Base-by-base conservation (phyloP, 1,140 invertebrate species). In the Colletes latitarsis region DNA sequence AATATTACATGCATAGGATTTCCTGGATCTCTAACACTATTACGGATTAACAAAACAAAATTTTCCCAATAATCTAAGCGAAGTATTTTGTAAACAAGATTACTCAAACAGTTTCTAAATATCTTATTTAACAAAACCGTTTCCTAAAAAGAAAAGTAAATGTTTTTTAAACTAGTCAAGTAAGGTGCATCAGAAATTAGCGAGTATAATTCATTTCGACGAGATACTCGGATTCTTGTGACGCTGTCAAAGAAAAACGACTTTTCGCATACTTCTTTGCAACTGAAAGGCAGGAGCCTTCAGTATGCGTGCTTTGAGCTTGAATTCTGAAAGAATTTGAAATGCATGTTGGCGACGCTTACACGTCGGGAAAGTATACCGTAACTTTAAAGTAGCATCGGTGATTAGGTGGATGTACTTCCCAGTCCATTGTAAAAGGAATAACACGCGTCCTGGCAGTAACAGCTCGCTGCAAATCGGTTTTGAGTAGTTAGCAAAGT, bases 391-490 rank as follows among this genome's bases (percentile, higher is more conserved):
- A 66, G 30, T 49, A 58, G 62, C 46, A 17, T 39, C 10, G 15
- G 53, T 80, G 60, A 80, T 75, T 80, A 80, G 39, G 30, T 30
- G 52, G 71, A 67, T 52, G 66, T 67, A 55, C 46, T 43, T 68
- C 21, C 12, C 30, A 62, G 49, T 6, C 64, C 57, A 76, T 81
- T 67, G 62, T 75, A 12, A 67, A 52, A 53, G 63, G 17, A 69
- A 64, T 70, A 77, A 69, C 66, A 81, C 49, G 19, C 57, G 49
- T 63, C 62, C 30, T 21, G 57, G 15, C 60, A 55, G 58, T 84
- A 53, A 60, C 68, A 46, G 60, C 46, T 81, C 53, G 17, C 72
- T 70, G 53, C 58, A 85, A 85, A 85, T 82, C 78, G 67, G 79
- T 55, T 85, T 84, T 84, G 55, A 66, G 69, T 68, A 70, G 79